Percentiles rank a stretch among this genome's conserved stretches.
Evolutionary conservation across 2,888 invertebrate species (phyloP).

Genomic region (Agrochola circellaris): DNA sequence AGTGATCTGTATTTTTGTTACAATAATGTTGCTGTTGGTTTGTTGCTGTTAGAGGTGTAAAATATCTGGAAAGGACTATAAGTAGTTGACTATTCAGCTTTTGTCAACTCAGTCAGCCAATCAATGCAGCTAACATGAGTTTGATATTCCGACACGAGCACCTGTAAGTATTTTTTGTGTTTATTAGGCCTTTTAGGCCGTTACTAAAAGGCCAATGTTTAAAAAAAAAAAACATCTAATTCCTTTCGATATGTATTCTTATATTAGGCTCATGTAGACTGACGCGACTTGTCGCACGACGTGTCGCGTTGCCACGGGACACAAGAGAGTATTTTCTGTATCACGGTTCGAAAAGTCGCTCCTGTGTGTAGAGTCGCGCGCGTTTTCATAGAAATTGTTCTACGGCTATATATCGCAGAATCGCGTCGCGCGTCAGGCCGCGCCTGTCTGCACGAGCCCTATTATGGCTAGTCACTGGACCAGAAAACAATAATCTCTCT

Average conservation of each 20-base stretch:
- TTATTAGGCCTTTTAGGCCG: not conserved
- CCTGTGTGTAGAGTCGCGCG: no score
- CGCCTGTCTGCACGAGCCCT: no score
- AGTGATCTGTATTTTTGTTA: not conserved
- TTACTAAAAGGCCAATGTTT: no score
- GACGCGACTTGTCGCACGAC: no score
- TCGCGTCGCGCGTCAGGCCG: no score
- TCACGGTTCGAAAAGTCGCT: no score
- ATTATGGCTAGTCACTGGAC: not conserved
- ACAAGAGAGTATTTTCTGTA: no score
- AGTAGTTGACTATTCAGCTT: not conserved
- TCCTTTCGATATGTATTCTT: conserved; percentile 1
- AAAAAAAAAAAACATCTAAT: no score
- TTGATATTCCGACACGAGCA: not conserved
- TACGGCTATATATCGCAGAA: no score
- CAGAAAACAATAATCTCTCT: not conserved
- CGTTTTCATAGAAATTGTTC: no score
- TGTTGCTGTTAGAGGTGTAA: not conserved
- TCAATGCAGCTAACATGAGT: not conserved
- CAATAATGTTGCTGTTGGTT: not conserved
- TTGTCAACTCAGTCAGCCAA: not conserved
- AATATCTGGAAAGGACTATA: not conserved
- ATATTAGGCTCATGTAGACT: not conserved
- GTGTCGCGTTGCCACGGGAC: no score
- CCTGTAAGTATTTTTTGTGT: not conserved